Evolutionary conservation across 35 echinoderm and acorn worm genomes (phyloP).

Genomic region (Amphiura filiformis): DNA sequence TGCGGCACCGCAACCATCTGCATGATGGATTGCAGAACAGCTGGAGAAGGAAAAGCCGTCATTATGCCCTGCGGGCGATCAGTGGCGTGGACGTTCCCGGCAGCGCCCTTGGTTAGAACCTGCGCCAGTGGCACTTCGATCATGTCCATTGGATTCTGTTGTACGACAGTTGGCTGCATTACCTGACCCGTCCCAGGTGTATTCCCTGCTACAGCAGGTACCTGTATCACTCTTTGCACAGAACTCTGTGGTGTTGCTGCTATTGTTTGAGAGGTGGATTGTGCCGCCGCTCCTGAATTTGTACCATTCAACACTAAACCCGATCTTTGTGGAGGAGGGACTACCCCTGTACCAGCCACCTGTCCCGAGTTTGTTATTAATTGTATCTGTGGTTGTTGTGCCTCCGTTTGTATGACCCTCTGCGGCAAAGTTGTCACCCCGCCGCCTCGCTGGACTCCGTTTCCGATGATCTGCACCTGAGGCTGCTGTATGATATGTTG

Average conservation of each 20-base stretch:
- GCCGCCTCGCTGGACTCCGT: neutral
- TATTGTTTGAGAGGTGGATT: neutral
- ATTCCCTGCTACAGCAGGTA: neutral
- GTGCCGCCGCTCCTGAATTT: neutral
- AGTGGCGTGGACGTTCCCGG: neutral
- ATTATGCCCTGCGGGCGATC: neutral
- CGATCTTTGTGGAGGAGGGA: neutral
- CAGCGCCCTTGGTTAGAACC: neutral
- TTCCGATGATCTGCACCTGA: too few species aligned
- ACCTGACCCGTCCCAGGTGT: neutral
- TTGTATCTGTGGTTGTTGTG: neutral
- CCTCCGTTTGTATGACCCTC: neutral
- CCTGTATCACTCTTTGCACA: neutral
- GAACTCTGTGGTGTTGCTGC: neutral
- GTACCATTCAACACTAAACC: neutral
- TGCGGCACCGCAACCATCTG: neutral
- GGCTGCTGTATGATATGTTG: neutral
- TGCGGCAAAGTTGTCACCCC: neutral
- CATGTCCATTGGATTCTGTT: neutral
- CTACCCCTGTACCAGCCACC: neutral
- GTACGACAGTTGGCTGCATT: neutral
- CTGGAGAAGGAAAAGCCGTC: neutral
- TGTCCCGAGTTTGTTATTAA: neutral
- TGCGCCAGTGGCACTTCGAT: neutral
- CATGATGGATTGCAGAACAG: neutral